These are phyloP conservation scores for Drosophila insularis DNA, from an alignment of 1,140 invertebrate species.

Conservation along the genomic window DNA sequence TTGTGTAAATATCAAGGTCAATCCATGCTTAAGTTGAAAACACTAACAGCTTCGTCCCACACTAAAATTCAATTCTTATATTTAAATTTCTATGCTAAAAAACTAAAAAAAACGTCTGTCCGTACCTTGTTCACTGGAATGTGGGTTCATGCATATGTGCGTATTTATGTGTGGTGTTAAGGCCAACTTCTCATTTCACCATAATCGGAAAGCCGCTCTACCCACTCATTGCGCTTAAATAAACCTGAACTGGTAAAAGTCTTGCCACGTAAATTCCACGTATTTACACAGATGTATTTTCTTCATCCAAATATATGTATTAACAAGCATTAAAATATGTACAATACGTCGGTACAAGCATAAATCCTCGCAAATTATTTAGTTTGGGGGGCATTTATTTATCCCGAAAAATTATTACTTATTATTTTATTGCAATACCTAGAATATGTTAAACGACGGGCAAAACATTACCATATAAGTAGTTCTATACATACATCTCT, in stretches of 20 bases:
- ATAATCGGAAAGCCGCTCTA: background rate
- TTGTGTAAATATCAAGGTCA: background rate
- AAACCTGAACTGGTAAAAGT: background rate
- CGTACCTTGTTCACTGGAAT: background rate
- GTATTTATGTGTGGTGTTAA: background rate
- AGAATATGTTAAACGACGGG: too few relatives aligned
- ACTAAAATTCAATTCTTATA: background rate
- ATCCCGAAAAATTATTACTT: too few relatives aligned
- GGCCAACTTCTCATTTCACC: conserved; percentile 4
- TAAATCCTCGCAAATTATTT: too few relatives aligned
- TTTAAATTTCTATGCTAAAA: background rate
- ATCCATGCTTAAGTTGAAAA: background rate
- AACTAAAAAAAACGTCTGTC: background rate
- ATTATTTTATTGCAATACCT: too few relatives aligned
- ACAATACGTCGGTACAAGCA: too few relatives aligned
- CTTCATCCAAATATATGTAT: background rate
- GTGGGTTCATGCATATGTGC: background rate
- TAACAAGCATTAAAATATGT: too few relatives aligned
- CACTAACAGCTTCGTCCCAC: background rate
- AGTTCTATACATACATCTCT: background rate
- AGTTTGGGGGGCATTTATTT: too few relatives aligned
- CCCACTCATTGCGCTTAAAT: background rate
- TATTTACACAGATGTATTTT: background rate
- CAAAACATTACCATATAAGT: background rate
- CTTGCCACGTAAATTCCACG: background rate